Percentiles rank a stretch among this genome's conserved stretches.
These are phyloP conservation scores for Sarcophaga subvicina DNA, from an alignment of 2,888 invertebrate genomes.

Conservation along the genomic window DNA sequence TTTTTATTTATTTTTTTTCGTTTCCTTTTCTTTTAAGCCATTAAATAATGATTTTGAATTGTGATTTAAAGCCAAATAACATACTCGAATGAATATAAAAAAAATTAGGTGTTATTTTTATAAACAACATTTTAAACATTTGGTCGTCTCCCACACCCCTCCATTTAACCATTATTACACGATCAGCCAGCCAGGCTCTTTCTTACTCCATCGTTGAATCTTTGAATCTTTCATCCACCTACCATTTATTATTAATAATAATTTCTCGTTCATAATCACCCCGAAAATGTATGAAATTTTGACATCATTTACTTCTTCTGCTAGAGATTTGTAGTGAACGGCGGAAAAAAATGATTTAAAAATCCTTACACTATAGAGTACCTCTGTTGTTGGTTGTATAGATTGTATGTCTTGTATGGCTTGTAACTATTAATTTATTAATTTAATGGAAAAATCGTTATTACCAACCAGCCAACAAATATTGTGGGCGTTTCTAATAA, in stretches of 20 bases:
- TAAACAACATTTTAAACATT: constrained; percentile 17
- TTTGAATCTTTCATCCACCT: constrained; percentile 33
- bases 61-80: constrained; percentile 2
- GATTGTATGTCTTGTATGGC: constrained; percentile 12
- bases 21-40: not conserved
- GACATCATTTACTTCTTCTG: constrained; percentile 52
- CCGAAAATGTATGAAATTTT: constrained; percentile 55
- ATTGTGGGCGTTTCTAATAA: constrained; percentile 78
- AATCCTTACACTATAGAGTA: not conserved
- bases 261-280: constrained; percentile 53
- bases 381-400: not conserved
- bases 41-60: constrained; percentile 24
- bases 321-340: not conserved
- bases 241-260: constrained; percentile 51
- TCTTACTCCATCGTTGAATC: not conserved
- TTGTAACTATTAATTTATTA: constrained; percentile 77
- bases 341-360: not conserved
- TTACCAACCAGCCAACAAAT: constrained; percentile 70
- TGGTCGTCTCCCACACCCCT: not conserved
- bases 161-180: not conserved
- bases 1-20: not conserved
- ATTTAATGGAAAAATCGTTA: constrained; percentile 80
- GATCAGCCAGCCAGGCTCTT: not conserved
- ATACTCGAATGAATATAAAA: not conserved
- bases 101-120: constrained; percentile 46